Base-by-base conservation (phyloP, 2,113 vertebrate genomes). In the Sturnus vulgaris region DNA sequence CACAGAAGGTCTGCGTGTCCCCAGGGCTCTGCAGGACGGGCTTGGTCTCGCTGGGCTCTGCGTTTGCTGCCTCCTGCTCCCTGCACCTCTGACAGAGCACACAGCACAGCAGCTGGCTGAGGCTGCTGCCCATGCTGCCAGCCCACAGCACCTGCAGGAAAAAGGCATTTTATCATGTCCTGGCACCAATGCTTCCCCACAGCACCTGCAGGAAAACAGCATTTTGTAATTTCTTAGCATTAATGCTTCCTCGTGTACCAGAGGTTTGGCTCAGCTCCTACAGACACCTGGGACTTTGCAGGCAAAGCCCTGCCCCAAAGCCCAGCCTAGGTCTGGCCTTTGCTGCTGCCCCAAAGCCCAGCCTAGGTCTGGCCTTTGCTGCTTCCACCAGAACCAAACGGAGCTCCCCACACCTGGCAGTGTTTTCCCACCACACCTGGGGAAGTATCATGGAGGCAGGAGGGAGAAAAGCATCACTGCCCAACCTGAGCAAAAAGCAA, bases 1-100 rank as follows among this genome's bases (percentile, higher is more conserved):
- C 53, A 1, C 0, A 0, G 2, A 12, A 12, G 0, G 4, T 3
- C 0, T 3, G 10, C 0, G 30, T 3, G 24, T 31, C 49, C 35
- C 24, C 5, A 0, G 27, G 65, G 42, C 20, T 12, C 81, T 76
- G 82, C 75, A 86, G 30, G 13, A 94, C 82, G 0, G 96, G 93
- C 22, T 89, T 75, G 19, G 70, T 94, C 77, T 96, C 95, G 5
- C 81, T 39, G 23, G 6, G 59, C 15, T 95, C 91, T 7, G 55
- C 30, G 0, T 30, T 9, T 12, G 15, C 68, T 35, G 63, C 81
- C 12, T 69, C 44, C 2, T 2, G 28, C 13, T 56, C 31, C 59
- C 31, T n/a, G 18, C 89, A 87, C 1, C 21, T 44, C 49, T 39
- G 35, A 12, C 85, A 92, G 7, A 2, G 2, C 66, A 13, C 57